phyloP scores from a whole-genome alignment of 1,140 invertebrate species.

The Capitella teleta region DNA sequence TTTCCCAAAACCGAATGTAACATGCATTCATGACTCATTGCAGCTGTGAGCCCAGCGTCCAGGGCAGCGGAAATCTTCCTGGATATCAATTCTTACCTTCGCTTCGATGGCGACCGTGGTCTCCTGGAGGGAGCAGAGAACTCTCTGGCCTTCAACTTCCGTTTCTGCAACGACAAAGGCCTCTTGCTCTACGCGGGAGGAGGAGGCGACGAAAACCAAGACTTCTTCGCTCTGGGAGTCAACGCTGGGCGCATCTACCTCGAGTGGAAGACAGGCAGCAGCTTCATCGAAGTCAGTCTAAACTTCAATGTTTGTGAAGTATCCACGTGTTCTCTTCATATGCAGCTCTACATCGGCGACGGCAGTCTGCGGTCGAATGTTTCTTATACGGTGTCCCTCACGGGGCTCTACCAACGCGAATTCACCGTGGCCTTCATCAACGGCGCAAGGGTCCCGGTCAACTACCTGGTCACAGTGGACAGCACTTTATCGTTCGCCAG shows the following conservation, averaged over 20 bases:
- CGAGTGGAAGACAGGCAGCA: constrained; percentile 12
- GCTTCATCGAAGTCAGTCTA: constrained; percentile 12
- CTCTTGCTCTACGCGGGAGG: constrained; percentile 11
- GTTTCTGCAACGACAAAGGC: constrained; percentile 12
- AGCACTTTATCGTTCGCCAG: not conserved
- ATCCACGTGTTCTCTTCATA: no score
- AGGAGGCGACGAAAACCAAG: no score
- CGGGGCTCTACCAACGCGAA: not conserved
- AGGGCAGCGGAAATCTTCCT: constrained; percentile 7
- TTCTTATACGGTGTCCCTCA: constrained; percentile 8
- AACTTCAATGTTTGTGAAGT: no score
- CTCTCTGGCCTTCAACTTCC: constrained; percentile 6
- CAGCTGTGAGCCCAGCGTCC: no score
- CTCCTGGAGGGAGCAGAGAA: constrained; percentile 4
- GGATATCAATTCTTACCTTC: constrained; percentile 7
- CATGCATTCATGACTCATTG: no score
- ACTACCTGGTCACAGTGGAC: constrained; percentile 10
- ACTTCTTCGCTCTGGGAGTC: constrained; percentile 12
- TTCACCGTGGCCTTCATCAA: constrained; percentile 10
- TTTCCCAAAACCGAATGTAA: no score
- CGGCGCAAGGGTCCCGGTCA: not conserved
- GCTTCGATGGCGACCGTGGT: not conserved
- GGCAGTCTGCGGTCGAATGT: constrained; percentile 4
- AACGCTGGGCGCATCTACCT: constrained; percentile 10
- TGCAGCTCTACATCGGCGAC: constrained; percentile 13